Evolutionary conservation across 64 coral and sea anemone genomes (phyloP), one percentile per base, ranked within the genome.

Genomic region (Montipora cactus): DNA sequence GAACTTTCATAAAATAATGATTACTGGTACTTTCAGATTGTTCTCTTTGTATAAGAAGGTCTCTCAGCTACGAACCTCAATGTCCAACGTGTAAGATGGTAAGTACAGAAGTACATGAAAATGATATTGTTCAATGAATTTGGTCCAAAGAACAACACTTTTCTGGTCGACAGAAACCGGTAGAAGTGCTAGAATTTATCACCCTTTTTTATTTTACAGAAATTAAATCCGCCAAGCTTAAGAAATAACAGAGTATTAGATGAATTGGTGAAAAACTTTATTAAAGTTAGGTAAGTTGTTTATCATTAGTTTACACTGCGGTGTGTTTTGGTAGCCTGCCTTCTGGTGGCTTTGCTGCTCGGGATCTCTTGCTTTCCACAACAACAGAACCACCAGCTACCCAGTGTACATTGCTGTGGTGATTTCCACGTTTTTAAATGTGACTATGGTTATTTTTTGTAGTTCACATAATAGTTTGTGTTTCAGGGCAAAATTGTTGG

Each of bases 221-320:
- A 93, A 84, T 47, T 88, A 28, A 86, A 75, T 84, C 83, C 92
- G 19, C 87, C 48, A 57, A 92, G 91, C 59, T 81, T 98, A 59
- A 95, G 92, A 78, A 94, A 74, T 67, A 98, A 99, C 84, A 94
- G 97, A 86, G 95, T 99, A 64, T 89, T 99, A 53, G 95, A 99
- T 87, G 95, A 96, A 84, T 77, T 99, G 37, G 97, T 99, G 2
- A 92, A 92, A 84, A 99, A 87, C 83, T 99, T 99, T 79, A 61
- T 89, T 21, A 92, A 86, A 45, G 88, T 99, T 80, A 96, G 97
- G 95, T 94, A 91, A 11, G 59, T 22, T 71, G 16, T 64, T 3
- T 59, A 67, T 67, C 73, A 46, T 67, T 85, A 16, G 5, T 79
- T 8, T 8, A 6, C 7, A 6, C 7, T 19, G 57, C 0, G 15